Percentiles rank a stretch among this genome's conserved stretches.
Evolutionary conservation across 2,888 invertebrate genomes (phyloP).

Genomic region (Tuta absoluta): DNA sequence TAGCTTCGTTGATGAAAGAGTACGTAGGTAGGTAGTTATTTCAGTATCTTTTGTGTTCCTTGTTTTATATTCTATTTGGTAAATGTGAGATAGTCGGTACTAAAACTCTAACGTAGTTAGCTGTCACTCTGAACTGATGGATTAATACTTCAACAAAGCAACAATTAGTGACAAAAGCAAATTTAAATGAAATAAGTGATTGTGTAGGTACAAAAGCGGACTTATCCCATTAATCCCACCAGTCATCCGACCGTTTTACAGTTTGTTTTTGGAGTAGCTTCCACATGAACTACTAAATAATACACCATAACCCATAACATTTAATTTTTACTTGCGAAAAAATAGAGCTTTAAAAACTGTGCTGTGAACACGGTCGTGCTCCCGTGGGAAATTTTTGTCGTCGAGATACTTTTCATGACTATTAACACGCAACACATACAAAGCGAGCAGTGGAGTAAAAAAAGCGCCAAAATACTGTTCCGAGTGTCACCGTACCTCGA

Average conservation of each 20-base stretch:
- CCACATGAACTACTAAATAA: background rate
- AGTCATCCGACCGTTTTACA: no score
- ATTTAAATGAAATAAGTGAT: no score
- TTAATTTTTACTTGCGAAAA: constrained; percentile 12
- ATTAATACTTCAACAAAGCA: no score
- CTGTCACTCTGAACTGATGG: no score
- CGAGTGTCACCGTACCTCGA: constrained; percentile 38
- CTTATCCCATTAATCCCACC: no score
- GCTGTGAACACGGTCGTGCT: constrained; percentile 7
- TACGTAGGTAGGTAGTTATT: background rate
- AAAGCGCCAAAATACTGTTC: constrained; percentile 19
- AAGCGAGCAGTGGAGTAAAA: constrained; percentile 23
- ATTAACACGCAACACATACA: constrained; percentile 25
- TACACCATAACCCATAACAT: background rate
- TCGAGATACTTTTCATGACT: constrained; percentile 25
- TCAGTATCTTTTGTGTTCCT: no score
- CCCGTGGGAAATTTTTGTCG: constrained; percentile 30
- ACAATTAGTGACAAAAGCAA: no score
- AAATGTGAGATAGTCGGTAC: no score
- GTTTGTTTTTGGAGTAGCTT: no score
- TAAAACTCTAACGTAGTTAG: no score
- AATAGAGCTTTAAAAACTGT: constrained; percentile 21
- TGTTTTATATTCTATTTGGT: no score
- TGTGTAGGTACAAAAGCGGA: no score
- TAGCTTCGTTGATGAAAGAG: background rate